Conservation (phyloP, 2,113 vertebrate species). For the Carettochelys insculpta region DNA sequence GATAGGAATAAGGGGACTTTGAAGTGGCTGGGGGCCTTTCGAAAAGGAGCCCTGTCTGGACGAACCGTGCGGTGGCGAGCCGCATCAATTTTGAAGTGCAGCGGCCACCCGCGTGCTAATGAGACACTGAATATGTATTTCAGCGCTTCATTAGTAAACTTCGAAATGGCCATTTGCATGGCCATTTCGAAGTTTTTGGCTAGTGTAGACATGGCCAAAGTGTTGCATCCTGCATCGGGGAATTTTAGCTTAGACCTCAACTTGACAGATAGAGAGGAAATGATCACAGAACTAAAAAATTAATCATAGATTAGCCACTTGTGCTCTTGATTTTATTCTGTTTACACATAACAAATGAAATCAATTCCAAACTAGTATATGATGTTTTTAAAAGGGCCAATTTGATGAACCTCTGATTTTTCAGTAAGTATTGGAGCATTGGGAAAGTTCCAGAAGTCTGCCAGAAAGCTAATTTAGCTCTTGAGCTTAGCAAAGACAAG, state of each 20-base stretch:
- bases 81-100: too few species aligned
- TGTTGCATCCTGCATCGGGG: background rate
- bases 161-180: too few species aligned
- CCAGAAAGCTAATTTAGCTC: background rate
- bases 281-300: background rate
- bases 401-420: background rate
- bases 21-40: too few species aligned
- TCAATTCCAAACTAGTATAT: background rate
- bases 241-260: background rate
- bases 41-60: too few species aligned
- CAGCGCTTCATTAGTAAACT: too few species aligned
- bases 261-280: background rate
- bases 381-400: background rate
- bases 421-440: background rate
- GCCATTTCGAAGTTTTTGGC: too few species aligned
- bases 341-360: background rate
- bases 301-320: background rate
- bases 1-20: too few species aligned
- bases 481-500: background rate
- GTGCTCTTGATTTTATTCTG: background rate
- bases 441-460: background rate
- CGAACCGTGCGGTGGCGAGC: too few species aligned
- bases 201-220: too few species aligned
- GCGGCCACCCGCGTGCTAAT: too few species aligned
- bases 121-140: too few species aligned